Evolutionary conservation across 1,140 invertebrate species (phyloP).

Genomic region (Halictus rubicundus): DNA sequence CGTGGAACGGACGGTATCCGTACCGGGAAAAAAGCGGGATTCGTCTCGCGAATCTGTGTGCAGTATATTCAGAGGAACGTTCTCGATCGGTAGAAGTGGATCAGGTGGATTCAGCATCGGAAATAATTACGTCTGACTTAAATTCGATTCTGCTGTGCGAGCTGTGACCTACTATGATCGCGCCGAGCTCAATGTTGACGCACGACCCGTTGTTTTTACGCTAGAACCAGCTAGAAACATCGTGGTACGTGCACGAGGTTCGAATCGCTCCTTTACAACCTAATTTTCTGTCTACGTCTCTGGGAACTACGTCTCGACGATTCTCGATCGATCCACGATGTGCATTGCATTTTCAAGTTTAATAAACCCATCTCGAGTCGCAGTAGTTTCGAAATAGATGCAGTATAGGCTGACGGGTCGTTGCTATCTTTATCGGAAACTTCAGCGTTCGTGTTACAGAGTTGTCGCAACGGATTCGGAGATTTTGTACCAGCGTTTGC

Average conservation of each 20-base stretch:
- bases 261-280: neutral
- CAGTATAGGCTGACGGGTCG: too few relatives aligned
- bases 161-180: conserved; percentile 39
- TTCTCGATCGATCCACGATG: too few relatives aligned
- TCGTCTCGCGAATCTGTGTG: neutral
- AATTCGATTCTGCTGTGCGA: conserved; percentile 27
- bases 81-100: conserved; percentile 16
- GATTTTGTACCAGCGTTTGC: neutral
- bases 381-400: too few relatives aligned
- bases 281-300: too few relatives aligned
- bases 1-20: too few relatives aligned
- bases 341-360: too few relatives aligned
- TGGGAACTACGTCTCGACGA: neutral
- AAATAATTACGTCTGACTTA: conserved; percentile 38
- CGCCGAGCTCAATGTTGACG: conserved; percentile 2
- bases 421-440: too few relatives aligned
- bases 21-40: too few relatives aligned
- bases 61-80: conserved; percentile 18
- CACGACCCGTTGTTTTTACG: neutral
- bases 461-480: neutral
- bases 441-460: too few relatives aligned
- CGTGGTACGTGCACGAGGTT: neutral
- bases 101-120: neutral
- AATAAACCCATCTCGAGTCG: too few relatives aligned
- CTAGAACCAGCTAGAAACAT: neutral